phyloP scores from a whole-genome alignment of 2,797 vertebrate species.

The Lerista edwardsae region DNA sequence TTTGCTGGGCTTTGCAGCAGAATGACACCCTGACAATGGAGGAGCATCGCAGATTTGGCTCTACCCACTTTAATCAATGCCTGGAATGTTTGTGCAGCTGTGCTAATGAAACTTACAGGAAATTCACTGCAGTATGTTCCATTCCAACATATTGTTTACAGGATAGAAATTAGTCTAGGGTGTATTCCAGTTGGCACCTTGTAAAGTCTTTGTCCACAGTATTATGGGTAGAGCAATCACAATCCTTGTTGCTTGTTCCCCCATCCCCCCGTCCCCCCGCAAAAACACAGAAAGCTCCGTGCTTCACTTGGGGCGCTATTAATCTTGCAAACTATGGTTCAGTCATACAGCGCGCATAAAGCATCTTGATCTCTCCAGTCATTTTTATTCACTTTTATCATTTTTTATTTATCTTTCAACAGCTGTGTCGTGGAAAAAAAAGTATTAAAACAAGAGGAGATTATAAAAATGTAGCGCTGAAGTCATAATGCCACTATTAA shows the following conservation, averaged over 20 bases:
- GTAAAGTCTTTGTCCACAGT: accelerated
- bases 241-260: not conserved
- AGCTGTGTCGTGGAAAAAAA: conserved; percentile 41
- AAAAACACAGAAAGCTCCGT: not conserved
- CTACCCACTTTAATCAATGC: accelerated
- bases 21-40: not conserved
- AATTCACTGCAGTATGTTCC: not conserved
- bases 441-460: conserved; percentile 18
- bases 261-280: too few relatives aligned
- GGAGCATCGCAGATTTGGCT: not conserved
- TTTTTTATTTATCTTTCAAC: conserved; percentile 26
- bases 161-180: accelerated
- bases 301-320: not conserved
- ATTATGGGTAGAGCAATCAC: not conserved
- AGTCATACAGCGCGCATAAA: accelerated
- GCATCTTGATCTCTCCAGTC: not conserved
- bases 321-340: conserved; percentile 10
- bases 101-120: not conserved
- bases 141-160: conserved; percentile 14
- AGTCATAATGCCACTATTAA: conserved; percentile 39
- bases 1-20: accelerated
- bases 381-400: conserved; percentile 34
- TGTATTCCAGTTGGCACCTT: conserved; percentile 27
- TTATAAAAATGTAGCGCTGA: conserved; percentile 22
- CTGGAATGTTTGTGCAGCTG: conserved; percentile 1